A percentile compares a stretch with the other conserved stretches of the same genome.
Conservation (phyloP, 2,888 invertebrate species). For the Argyresthia goedartella region DNA sequence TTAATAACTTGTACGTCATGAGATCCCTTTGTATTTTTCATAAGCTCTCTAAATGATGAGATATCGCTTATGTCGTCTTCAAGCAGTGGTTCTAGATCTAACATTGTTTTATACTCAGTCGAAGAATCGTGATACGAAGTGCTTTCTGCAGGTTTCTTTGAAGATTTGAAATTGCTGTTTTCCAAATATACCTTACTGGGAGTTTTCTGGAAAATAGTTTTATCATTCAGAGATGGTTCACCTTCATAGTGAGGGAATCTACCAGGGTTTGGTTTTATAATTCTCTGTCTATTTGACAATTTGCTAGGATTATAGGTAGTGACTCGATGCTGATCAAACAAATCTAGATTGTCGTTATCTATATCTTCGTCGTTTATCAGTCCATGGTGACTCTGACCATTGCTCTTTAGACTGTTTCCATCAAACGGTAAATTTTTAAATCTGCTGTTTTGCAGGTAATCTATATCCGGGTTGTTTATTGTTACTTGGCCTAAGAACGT, state of each 20-base stretch:
- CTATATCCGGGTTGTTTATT: slow-evolving; percentile 70
- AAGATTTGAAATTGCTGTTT: slow-evolving; percentile 23
- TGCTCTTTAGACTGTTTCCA: slow-evolving; percentile 59
- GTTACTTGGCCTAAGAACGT: slow-evolving; percentile 75
- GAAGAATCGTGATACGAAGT: slow-evolving; percentile 18
- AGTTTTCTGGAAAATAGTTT: slow-evolving; percentile 11
- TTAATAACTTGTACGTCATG: slow-evolving; percentile 70
- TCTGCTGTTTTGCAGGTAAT: slow-evolving; percentile 53
- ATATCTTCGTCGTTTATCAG: slow-evolving; percentile 49
- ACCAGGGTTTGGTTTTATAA: slow-evolving; percentile 40
- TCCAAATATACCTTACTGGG: slow-evolving; percentile 26
- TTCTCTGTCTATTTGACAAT: slow-evolving; percentile 44
- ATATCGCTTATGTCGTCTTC: slow-evolving; percentile 70
- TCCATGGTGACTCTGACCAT: slow-evolving; percentile 47
- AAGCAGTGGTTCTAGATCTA: slow-evolving; percentile 69
- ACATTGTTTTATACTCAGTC: slow-evolving; percentile 59
- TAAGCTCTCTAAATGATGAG: slow-evolving; percentile 55
- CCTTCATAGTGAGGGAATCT: slow-evolving; percentile 35
- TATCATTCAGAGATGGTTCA: slow-evolving; percentile 1
- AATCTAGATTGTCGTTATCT: slow-evolving; percentile 52
- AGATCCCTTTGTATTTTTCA: slow-evolving; percentile 57
- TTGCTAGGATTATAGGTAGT: slow-evolving; percentile 61
- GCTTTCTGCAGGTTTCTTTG: slow-evolving; percentile 14
- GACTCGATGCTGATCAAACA: slow-evolving; percentile 54
- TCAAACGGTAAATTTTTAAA: slow-evolving; percentile 61